phyloP scores from a whole-genome alignment of 2,113 vertebrate species.

The Elephas maximus region DNA sequence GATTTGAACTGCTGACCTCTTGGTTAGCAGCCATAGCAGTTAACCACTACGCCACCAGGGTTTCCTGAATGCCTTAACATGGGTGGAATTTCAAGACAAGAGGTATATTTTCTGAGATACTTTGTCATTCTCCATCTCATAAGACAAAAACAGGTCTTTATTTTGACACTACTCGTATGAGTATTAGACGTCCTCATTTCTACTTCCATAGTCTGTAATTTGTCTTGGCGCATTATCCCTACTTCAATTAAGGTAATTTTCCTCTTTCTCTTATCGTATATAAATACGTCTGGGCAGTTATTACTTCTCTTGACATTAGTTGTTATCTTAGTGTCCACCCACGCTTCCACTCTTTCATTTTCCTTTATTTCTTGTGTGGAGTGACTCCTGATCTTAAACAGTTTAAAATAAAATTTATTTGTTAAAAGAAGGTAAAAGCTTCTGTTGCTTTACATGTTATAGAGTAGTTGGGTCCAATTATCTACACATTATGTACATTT shows the following conservation, averaged over 20 bases:
- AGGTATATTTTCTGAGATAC: not conserved
- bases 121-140: not conserved
- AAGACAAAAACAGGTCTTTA: not conserved
- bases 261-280: not conserved
- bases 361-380: conserved; percentile 29
- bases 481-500: not conserved
- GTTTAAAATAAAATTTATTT: conserved; percentile 21
- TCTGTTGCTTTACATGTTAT: not conserved
- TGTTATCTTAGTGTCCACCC: not conserved
- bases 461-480: not conserved
- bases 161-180: not conserved
- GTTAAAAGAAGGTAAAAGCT: not conserved
- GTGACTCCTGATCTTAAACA: not conserved
- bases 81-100: not conserved
- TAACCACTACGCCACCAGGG: too few relatives aligned
- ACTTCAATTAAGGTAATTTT: conserved; percentile 42
- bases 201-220: conserved; percentile 27
- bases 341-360: not conserved
- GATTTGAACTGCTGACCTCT: too few relatives aligned
- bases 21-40: too few relatives aligned
- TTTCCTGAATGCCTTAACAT: not conserved
- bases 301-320: conserved; percentile 17
- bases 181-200: not conserved
- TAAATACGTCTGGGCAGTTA: not conserved
- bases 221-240: not conserved